These are phyloP conservation scores for Mamestra configurata DNA, from an alignment of 1,140 invertebrate species.

Conservation along the genomic window DNA sequence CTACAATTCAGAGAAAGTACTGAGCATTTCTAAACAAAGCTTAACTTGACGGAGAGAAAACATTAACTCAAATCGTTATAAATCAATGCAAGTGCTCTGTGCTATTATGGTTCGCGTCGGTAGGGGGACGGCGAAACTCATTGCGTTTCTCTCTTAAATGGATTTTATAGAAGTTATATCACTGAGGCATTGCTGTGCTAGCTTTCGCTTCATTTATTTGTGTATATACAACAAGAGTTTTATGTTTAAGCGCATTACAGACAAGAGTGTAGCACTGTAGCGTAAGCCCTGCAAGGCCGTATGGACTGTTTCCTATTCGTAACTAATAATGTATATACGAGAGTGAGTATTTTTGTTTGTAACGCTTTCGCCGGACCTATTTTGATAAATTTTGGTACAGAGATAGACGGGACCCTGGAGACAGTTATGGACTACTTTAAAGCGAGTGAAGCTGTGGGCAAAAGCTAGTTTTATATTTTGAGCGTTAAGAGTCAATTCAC, in stretches of 20 bases:
- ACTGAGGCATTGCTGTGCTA: neutral
- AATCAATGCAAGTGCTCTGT: conserved; percentile 28
- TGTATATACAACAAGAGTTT: neutral
- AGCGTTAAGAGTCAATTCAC: neutral
- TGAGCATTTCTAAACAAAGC: neutral
- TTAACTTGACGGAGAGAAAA: neutral
- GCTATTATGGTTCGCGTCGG: conserved; percentile 27
- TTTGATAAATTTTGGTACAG: too few relatives aligned
- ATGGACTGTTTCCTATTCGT: too few relatives aligned
- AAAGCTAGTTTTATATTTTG: too few relatives aligned
- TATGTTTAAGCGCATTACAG: neutral
- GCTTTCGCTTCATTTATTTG: conserved; percentile 26
- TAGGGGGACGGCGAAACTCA: conserved; percentile 5
- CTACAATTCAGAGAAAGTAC: neutral
- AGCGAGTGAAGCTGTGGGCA: too few relatives aligned
- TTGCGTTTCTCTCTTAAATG: conserved; percentile 42
- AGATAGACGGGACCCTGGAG: too few relatives aligned
- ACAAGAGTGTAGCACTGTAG: too few relatives aligned
- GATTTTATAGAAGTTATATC: conserved; percentile 42
- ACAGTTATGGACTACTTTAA: too few relatives aligned
- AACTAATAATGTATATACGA: too few relatives aligned
- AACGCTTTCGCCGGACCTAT: too few relatives aligned
- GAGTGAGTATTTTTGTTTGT: too few relatives aligned
- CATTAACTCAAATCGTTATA: conserved; percentile 16
- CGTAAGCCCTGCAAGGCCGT: too few relatives aligned